These are phyloP conservation scores for Myopa testacea DNA, from an alignment of 2,888 invertebrate species.

Conservation along the genomic window DNA sequence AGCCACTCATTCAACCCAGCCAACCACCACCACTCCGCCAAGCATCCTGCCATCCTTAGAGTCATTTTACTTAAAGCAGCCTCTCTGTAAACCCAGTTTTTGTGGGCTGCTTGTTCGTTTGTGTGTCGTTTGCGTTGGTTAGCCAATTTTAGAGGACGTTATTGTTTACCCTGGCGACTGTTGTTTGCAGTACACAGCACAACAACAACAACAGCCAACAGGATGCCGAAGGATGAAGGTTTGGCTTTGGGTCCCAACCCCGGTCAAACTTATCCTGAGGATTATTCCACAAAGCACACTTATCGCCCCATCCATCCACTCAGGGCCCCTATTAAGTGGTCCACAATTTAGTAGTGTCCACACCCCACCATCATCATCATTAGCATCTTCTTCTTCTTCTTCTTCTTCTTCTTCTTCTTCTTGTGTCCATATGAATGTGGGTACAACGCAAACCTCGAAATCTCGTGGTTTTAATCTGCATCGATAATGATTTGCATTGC, in stretches of 20 bases:
- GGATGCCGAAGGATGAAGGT: not conserved
- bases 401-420: too few species aligned
- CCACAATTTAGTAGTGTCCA: too few species aligned
- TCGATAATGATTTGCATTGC: too few species aligned
- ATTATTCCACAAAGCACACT: not conserved
- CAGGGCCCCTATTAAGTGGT: not conserved
- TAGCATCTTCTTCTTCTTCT: too few species aligned
- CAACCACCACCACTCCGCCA: too few species aligned
- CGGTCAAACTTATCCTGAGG: not conserved
- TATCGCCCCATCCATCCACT: not conserved
- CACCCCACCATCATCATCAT: not conserved
- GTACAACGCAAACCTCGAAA: too few species aligned
- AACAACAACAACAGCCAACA: not conserved
- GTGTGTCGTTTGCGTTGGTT: not conserved
- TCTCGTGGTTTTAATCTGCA: too few species aligned
- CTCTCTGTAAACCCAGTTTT: not conserved
- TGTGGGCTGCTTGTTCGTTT: not conserved
- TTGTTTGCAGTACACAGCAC: not conserved
- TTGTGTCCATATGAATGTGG: too few species aligned
- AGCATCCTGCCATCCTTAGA: too few species aligned
- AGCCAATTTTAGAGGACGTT: not conserved
- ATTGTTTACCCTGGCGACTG: not conserved
- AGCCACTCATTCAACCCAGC: not conserved
- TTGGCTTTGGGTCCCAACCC: not conserved
- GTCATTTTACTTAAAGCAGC: too few species aligned